Evolutionary conservation across 2,113 vertebrate genomes (phyloP).

Genomic region (Seriola aureovittata): DNA sequence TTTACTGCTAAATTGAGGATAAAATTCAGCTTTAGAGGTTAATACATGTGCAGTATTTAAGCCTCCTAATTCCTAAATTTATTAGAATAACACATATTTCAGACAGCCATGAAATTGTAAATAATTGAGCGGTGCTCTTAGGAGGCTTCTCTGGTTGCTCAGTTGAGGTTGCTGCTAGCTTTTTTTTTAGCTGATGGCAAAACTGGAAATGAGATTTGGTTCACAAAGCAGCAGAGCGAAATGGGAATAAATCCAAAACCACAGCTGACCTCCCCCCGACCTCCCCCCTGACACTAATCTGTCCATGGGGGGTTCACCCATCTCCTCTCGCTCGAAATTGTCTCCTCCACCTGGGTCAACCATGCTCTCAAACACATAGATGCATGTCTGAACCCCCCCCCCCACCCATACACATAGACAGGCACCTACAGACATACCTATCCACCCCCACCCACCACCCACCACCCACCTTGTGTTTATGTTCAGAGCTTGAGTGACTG

Average conservation of each 20-base stretch:
- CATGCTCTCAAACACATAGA: constrained; percentile 50
- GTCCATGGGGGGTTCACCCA: constrained; percentile 57
- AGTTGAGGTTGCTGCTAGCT: constrained; percentile 46
- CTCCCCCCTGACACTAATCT: constrained; percentile 41
- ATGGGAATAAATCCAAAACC: constrained; percentile 59
- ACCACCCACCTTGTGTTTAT: constrained; percentile 80
- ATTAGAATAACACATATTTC: constrained; percentile 83
- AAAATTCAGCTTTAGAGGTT: constrained; percentile 78
- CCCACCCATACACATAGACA: constrained; percentile 25
- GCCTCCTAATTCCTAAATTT: constrained; percentile 80
- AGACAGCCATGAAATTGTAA: constrained; percentile 85
- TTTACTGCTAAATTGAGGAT: constrained; percentile 77
- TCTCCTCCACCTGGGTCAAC: constrained; percentile 55
- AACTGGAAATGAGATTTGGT: constrained; percentile 81
- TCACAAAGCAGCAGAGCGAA: constrained; percentile 56
- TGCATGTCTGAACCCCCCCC: constrained; percentile 28
- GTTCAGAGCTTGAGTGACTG: constrained; percentile 80
- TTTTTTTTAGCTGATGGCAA: constrained; percentile 69
- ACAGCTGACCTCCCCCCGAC: background rate
- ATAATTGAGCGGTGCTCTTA: constrained; percentile 80
- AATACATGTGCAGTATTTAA: constrained; percentile 73
- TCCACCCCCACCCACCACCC: constrained; percentile 51
- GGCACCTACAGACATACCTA: constrained; percentile 61
- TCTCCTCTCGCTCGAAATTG: constrained; percentile 24
- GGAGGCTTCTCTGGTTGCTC: constrained; percentile 69